Percentiles rank a stretch among this genome's conserved stretches.
These are phyloP conservation scores for Drosophila sordidula DNA, from an alignment of 2,888 invertebrate species.

Conservation along the genomic window DNA sequence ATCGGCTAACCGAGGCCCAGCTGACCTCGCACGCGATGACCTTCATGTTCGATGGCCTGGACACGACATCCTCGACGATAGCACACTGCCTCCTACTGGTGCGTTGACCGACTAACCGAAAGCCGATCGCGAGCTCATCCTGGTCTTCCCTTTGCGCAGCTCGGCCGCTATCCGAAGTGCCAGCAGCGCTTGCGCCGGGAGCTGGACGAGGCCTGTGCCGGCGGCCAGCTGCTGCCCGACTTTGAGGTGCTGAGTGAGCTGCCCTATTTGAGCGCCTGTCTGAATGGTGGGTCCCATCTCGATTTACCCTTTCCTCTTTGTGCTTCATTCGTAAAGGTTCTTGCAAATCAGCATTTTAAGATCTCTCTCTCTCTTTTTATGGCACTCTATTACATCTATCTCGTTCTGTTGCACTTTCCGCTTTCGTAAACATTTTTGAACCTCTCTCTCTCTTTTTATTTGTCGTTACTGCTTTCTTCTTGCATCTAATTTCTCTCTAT, in stretches of 20 bases:
- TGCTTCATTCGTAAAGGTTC: not conserved
- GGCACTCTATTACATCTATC: too few species aligned
- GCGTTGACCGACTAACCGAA: not conserved
- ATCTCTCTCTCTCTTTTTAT: too few species aligned
- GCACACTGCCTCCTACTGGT: slow-evolving; percentile 82
- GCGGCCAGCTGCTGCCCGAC: slow-evolving; percentile 61
- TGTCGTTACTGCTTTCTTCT: too few species aligned
- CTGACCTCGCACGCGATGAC: slow-evolving; percentile 83
- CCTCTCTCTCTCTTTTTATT: too few species aligned
- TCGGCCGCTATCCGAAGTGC: slow-evolving; percentile 72
- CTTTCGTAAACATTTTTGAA: too few species aligned
- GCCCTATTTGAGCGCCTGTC: slow-evolving; percentile 82
- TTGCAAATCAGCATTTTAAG: not conserved
- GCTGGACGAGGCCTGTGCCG: slow-evolving; percentile 35
- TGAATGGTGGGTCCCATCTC: slow-evolving; percentile 72
- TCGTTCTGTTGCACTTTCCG: too few species aligned
- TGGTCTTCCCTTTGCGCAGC: slow-evolving; percentile 41
- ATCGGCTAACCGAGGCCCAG: slow-evolving; percentile 67
- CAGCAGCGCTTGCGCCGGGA: slow-evolving; percentile 80
- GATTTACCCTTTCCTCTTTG: not conserved
- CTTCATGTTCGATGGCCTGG: slow-evolving; percentile 84
- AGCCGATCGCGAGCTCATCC: not conserved
- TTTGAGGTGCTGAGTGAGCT: slow-evolving; percentile 80
- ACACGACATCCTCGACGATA: slow-evolving; percentile 82
- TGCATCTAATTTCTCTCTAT: too few species aligned